Evolutionary conservation across 2,113 vertebrate genomes (phyloP).

Genomic region (Oryzias javanicus): DNA sequence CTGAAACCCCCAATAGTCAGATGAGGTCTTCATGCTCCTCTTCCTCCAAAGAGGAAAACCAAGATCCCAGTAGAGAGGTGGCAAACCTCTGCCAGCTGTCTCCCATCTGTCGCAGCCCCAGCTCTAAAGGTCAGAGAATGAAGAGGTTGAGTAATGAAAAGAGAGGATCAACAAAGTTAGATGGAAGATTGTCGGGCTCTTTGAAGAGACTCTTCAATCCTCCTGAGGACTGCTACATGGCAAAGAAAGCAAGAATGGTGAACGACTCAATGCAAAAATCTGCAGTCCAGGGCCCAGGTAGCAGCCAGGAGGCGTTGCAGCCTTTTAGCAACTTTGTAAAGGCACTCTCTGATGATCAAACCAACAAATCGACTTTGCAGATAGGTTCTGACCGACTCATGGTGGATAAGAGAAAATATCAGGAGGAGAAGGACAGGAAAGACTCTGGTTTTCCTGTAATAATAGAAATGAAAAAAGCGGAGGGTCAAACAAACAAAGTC

Average conservation of each 20-base stretch:
- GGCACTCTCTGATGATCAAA: neutral
- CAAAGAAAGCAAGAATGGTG: slow-evolving; percentile 60
- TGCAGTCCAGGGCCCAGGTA: neutral
- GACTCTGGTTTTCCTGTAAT: slow-evolving; percentile 40
- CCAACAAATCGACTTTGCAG: neutral
- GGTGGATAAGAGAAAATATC: slow-evolving; percentile 5
- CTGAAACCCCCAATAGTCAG: slow-evolving; percentile 76
- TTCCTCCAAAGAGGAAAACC: slow-evolving; percentile 4
- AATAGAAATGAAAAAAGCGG: slow-evolving; percentile 28
- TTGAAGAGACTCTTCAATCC: slow-evolving; percentile 68
- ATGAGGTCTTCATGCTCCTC: slow-evolving; percentile 21
- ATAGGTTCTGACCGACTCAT: slow-evolving; percentile 3
- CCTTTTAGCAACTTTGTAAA: slow-evolving; percentile 8
- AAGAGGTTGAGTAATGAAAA: slow-evolving; percentile 18
- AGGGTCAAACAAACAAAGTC: neutral
- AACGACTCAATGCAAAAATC: neutral
- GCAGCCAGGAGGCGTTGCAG: neutral
- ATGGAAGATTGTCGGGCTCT: slow-evolving; percentile 33
- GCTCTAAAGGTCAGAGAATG: slow-evolving; percentile 29
- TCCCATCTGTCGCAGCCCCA: slow-evolving; percentile 57
- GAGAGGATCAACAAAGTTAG: slow-evolving; percentile 14
- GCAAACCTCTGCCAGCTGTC: slow-evolving; percentile 23
- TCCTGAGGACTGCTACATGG: slow-evolving; percentile 40
- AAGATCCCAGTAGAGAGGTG: neutral
- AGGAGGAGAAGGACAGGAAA: slow-evolving; percentile 1